A percentile compares a stretch with the other conserved stretches of the same genome.
phyloP scores from a whole-genome alignment of 2,888 invertebrate species.

The Operophtera brumata region DNA sequence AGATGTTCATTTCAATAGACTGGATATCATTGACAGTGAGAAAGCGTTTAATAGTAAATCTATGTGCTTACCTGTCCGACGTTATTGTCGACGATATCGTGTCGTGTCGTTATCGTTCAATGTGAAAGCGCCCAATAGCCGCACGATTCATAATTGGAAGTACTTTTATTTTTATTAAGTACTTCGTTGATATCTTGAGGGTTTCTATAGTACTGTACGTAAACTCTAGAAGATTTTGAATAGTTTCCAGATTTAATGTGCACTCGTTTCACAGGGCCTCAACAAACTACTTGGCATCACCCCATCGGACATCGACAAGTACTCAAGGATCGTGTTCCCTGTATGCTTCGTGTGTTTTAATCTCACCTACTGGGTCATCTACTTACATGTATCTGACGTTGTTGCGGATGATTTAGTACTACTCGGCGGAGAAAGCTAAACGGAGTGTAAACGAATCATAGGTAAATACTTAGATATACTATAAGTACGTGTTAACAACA shows the following conservation, averaged over 20 bases:
- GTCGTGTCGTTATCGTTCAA: too few species aligned
- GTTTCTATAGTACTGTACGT: background rate
- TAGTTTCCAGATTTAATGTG: background rate
- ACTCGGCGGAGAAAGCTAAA: conserved; percentile 80
- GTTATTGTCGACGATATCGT: too few species aligned
- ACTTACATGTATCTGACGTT: conserved; percentile 96
- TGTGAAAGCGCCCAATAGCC: too few species aligned
- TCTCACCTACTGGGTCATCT: conserved; percentile 98
- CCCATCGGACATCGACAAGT: conserved; percentile 99
- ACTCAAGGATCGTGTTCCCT: conserved; percentile 98
- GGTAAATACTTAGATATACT: background rate
- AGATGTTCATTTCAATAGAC: too few species aligned
- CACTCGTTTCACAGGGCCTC: conserved; percentile 83
- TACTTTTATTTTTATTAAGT: too few species aligned
- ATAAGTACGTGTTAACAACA: background rate
- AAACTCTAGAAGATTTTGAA: background rate
- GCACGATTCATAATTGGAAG: too few species aligned
- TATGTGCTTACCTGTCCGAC: too few species aligned
- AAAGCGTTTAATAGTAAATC: too few species aligned
- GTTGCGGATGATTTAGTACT: conserved; percentile 95
- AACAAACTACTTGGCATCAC: conserved; percentile 95
- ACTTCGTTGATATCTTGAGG: background rate
- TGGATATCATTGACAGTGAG: too few species aligned
- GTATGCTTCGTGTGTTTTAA: conserved; percentile 99
- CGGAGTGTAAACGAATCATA: background rate